A percentile compares a stretch with the other conserved stretches of the same genome.
These are phyloP conservation scores for Chrysemys picta DNA, from an alignment of 2,113 vertebrate species.

Conservation along the genomic window DNA sequence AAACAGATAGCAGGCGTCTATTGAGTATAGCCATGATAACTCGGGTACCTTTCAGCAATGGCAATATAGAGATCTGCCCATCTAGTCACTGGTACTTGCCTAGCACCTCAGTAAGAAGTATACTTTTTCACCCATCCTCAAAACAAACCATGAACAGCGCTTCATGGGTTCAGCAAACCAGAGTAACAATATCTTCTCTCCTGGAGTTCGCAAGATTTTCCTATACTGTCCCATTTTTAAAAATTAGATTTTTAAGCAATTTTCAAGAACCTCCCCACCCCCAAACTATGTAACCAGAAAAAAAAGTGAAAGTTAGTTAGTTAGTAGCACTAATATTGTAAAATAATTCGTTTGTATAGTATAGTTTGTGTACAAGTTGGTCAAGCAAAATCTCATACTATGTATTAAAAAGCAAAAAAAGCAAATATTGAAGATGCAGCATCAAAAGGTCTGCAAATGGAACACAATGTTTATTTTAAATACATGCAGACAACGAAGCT, in stretches of 20 bases:
- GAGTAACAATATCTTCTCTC: too few species aligned
- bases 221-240: not conserved
- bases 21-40: not conserved
- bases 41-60: not conserved
- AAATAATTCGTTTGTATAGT: not conserved
- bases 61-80: not conserved
- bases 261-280: not conserved
- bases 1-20: rapidly evolving
- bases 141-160: too few species aligned
- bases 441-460: slow-evolving; percentile 38
- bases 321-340: not conserved
- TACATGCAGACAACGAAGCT: slow-evolving; percentile 43
- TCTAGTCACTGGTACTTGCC: not conserved
- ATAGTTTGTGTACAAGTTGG: not conserved
- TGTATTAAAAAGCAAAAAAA: not conserved
- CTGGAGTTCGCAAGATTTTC: not conserved
- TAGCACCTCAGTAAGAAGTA: not conserved
- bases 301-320: not conserved
- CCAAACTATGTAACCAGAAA: not conserved
- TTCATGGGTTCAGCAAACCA: too few species aligned
- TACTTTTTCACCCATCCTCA: not conserved
- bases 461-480: slow-evolving; percentile 43
- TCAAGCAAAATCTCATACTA: not conserved
- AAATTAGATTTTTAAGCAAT: not conserved
- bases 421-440: not conserved